phyloP scores from a whole-genome alignment of 92 coral and sea anemone species.

The Parazoanthus atlanticus region DNA sequence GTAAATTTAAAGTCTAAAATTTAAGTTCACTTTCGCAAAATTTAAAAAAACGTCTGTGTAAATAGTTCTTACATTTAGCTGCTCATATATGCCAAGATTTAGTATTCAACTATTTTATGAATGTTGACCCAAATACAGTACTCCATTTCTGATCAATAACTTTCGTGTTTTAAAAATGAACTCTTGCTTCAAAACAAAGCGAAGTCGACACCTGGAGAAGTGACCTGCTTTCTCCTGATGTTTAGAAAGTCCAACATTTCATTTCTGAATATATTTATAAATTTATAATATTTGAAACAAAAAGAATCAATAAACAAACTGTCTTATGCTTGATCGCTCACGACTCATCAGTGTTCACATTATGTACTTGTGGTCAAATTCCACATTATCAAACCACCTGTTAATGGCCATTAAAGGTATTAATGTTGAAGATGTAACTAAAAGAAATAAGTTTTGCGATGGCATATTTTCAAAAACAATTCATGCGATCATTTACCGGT shows the following conservation, averaged over 20 bases:
- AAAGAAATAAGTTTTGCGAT: not conserved
- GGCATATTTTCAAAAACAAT: not conserved
- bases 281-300: not conserved
- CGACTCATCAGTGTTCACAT: not conserved
- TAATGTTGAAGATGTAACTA: too few relatives aligned
- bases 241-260: not conserved
- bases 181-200: not conserved
- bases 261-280: not conserved
- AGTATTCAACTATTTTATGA: not conserved
- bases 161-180: not conserved
- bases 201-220: not conserved
- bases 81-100: not conserved
- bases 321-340: not conserved
- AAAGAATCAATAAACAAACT: not conserved
- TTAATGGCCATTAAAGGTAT: not conserved
- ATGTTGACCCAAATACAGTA: constrained; percentile 5
- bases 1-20: not conserved
- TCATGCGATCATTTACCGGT: not conserved
- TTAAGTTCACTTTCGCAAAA: not conserved
- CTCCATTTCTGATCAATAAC: not conserved
- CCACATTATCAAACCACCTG: not conserved
- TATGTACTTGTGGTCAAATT: not conserved
- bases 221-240: not conserved
- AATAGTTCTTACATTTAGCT: not conserved
- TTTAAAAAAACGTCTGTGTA: not conserved